phyloP scores from a whole-genome alignment of 2,888 invertebrate genomes.

The Pelosia muscerda region DNA sequence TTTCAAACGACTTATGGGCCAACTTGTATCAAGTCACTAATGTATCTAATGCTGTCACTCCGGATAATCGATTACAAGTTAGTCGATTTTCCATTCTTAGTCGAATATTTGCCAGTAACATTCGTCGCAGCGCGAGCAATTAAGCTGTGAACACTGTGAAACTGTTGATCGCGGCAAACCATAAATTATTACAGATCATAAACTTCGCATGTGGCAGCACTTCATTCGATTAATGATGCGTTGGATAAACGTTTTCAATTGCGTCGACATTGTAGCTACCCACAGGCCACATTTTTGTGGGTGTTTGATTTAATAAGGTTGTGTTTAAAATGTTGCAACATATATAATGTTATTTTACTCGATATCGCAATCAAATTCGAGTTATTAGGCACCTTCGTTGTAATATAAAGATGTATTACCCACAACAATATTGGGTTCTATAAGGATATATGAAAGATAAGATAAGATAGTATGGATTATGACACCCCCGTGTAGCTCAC shows the following conservation, averaged over 20 bases:
- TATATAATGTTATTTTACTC: neutral
- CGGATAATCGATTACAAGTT: neutral
- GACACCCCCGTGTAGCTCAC: too few relatives aligned
- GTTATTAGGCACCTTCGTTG: too few relatives aligned
- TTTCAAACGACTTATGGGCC: too few relatives aligned
- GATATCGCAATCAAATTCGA: too few relatives aligned
- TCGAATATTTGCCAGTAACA: slow-evolving; percentile 38
- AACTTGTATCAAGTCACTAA: neutral
- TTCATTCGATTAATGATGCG: slow-evolving; percentile 42
- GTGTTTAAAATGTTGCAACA: neutral
- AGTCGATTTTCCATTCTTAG: neutral
- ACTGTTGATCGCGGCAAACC: slow-evolving; percentile 56
- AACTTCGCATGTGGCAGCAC: slow-evolving; percentile 42
- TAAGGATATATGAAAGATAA: too few relatives aligned
- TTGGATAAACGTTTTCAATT: slow-evolving; percentile 25
- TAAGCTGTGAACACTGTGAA: slow-evolving; percentile 44
- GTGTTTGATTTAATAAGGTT: slow-evolving; percentile 15
- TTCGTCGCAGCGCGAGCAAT: slow-evolving; percentile 48
- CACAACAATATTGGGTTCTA: too few relatives aligned
- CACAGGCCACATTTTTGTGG: slow-evolving; percentile 15
- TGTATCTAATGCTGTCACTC: neutral
- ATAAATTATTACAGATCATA: slow-evolving; percentile 65
- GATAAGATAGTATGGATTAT: too few relatives aligned
- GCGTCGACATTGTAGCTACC: neutral
- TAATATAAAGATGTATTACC: too few relatives aligned